These are phyloP conservation scores for Drosophila mayaguana DNA, from an alignment of 2,888 invertebrate species.

Conservation along the genomic window DNA sequence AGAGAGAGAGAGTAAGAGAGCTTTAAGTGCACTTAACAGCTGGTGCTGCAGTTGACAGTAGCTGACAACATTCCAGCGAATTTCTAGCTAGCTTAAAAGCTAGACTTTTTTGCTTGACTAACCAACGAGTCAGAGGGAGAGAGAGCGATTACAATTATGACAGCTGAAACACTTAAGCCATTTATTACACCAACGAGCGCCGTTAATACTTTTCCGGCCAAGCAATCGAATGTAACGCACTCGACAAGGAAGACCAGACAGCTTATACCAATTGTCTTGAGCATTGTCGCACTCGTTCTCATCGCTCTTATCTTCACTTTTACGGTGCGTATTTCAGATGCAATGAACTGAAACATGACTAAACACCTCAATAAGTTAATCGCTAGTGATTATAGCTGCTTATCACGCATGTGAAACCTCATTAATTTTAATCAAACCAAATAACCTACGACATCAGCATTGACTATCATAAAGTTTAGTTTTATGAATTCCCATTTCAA, in stretches of 20 bases:
- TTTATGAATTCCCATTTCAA: constrained; percentile 39
- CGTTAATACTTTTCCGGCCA: constrained; percentile 77
- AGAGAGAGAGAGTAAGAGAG: neutral
- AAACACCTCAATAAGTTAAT: neutral
- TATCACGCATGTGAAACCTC: neutral
- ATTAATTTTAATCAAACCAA: constrained; percentile 3
- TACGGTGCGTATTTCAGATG: constrained; percentile 73
- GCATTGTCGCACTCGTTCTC: constrained; percentile 68
- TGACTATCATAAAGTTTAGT: constrained; percentile 19
- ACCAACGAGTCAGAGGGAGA: constrained; percentile 23
- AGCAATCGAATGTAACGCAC: constrained; percentile 61
- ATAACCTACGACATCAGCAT: constrained; percentile 8
- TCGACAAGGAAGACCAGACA: constrained; percentile 65
- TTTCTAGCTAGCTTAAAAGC: constrained; percentile 14
- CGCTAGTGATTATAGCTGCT: neutral
- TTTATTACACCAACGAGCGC: constrained; percentile 82
- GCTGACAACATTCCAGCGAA: constrained; percentile 22
- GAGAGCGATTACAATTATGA: constrained; percentile 73
- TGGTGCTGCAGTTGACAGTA: constrained; percentile 26
- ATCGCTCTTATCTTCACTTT: constrained; percentile 74
- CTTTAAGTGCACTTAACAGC: constrained; percentile 42
- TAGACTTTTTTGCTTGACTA: constrained; percentile 24
- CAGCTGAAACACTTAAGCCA: constrained; percentile 84
- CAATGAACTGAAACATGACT: neutral
- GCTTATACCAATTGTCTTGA: constrained; percentile 74